Conservation (phyloP, 2,888 invertebrate species). For the Orthonychiurus folsomi region DNA sequence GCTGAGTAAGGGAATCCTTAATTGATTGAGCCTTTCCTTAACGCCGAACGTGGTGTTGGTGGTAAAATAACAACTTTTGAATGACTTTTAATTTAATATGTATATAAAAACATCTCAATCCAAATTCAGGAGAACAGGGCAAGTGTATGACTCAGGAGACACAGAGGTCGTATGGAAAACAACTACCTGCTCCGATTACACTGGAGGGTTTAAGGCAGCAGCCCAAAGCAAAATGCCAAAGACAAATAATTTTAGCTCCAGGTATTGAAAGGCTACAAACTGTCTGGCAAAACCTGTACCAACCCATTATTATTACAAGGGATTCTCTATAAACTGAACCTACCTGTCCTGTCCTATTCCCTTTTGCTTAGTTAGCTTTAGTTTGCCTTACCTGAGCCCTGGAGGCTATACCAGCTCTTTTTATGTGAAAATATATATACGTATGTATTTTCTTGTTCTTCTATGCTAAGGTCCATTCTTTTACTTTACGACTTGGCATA, state of each 20-base stretch:
- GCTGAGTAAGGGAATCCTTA: conserved; percentile 6
- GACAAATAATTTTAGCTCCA: conserved; percentile 29
- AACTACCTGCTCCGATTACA: not conserved
- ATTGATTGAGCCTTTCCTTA: conserved; percentile 6
- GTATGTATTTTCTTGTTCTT: not conserved
- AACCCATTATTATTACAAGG: too few relatives aligned
- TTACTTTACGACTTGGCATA: not conserved
- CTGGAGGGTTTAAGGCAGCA: too few relatives aligned
- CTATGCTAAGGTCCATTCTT: not conserved
- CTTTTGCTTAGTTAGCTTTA: not conserved
- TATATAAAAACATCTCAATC: too few relatives aligned
- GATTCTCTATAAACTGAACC: not conserved
- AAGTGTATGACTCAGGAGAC: too few relatives aligned
- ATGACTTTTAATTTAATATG: too few relatives aligned
- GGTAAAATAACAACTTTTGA: too few relatives aligned
- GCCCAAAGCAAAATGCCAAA: too few relatives aligned
- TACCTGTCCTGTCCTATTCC: not conserved
- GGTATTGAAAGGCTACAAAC: conserved; percentile 34
- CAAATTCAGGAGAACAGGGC: too few relatives aligned
- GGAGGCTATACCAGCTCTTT: conserved; percentile 10
- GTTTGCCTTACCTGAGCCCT: conserved; percentile 21
- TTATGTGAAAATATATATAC: not conserved
- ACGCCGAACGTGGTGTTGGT: conserved; percentile 8
- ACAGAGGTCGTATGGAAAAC: too few relatives aligned
- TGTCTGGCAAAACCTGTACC: conserved; percentile 33